phyloP scores from a whole-genome alignment of 1,140 invertebrate species.

The Telenomus remus region DNA sequence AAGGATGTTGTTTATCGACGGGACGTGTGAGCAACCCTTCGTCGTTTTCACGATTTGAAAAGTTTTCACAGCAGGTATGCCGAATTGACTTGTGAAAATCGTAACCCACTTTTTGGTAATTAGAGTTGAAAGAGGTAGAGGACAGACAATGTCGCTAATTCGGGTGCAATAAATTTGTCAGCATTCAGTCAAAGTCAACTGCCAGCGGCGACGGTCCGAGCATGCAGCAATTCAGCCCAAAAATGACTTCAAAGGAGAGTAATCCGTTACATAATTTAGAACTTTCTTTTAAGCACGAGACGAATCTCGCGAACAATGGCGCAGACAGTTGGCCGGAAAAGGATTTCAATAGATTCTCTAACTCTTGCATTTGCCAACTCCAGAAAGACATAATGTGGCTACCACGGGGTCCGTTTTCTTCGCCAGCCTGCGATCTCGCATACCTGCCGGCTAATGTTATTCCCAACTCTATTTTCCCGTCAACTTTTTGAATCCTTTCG shows the following conservation, averaged over 20 bases:
- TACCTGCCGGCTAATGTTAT: no score
- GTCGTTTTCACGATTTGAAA: no score
- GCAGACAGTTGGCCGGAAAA: neutral
- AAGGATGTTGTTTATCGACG: no score
- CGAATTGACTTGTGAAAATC: no score
- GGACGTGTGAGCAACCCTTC: no score
- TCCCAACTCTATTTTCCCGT: no score
- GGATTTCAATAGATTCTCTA: constrained; percentile 13
- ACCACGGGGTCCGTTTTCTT: constrained; percentile 11
- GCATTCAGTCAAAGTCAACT: constrained; percentile 12
- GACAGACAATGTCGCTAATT: neutral
- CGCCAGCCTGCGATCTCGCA: neutral
- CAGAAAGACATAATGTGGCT: constrained; percentile 30
- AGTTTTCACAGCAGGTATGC: no score
- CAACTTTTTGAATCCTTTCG: constrained; percentile 45
- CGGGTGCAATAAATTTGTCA: constrained; percentile 15
- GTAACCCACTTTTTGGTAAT: neutral
- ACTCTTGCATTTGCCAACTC: constrained; percentile 2
- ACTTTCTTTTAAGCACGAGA: neutral
- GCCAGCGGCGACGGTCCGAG: no score
- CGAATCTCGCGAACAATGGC: neutral
- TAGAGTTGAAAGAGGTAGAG: neutral
- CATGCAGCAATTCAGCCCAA: constrained; percentile 13
- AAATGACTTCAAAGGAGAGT: constrained; percentile 13
- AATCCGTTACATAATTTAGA: constrained; percentile 25